Evolutionary conservation across 2,797 vertebrate species (phyloP).

Genomic region (Sardinella longiceps): DNA sequence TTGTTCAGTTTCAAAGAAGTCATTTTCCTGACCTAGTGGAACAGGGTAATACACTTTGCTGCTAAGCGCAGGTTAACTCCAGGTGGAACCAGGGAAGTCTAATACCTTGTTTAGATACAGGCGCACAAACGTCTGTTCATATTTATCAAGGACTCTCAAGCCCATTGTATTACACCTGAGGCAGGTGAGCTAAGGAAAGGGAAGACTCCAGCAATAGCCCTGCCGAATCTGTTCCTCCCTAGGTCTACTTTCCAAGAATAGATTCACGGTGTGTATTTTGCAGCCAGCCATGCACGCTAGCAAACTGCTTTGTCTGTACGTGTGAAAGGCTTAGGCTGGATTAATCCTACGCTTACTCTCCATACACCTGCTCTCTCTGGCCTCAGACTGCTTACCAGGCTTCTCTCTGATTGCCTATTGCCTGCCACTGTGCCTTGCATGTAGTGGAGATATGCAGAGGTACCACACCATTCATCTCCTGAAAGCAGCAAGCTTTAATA

Average conservation of each 20-base stretch:
- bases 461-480: neutral
- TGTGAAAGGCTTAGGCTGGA: conserved; percentile 22
- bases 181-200: neutral
- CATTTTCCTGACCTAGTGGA: neutral
- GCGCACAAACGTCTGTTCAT: neutral
- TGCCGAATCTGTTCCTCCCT: neutral
- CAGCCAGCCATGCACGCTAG: neutral
- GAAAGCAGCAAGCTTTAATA: neutral
- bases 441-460: neutral
- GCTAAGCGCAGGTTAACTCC: neutral
- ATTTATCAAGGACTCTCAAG: neutral
- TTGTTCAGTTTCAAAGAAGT: neutral
- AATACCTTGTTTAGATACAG: neutral
- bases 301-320: neutral
- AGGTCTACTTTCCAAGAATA: conserved; percentile 17
- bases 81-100: neutral
- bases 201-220: neutral
- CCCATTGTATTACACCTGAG: neutral
- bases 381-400: neutral
- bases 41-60: neutral
- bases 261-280: neutral
- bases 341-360: conserved; percentile 11
- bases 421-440: neutral
- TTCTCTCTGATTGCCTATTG: neutral
- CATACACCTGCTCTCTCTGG: conserved; percentile 1